Base-by-base conservation (phyloP, 2,113 vertebrate species). In the Motacilla alba region DNA sequence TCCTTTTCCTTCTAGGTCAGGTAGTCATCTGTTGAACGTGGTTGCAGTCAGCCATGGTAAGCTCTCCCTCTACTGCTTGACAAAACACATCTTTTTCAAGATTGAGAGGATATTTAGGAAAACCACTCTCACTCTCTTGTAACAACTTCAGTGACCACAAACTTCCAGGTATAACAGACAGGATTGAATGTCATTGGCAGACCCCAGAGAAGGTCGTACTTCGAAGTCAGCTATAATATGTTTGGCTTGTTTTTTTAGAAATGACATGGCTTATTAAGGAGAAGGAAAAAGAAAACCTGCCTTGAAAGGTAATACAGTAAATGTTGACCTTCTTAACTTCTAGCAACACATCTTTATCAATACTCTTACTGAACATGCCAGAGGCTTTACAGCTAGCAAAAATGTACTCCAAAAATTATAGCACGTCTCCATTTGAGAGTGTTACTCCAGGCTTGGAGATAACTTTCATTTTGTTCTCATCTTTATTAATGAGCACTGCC, bases 391-490 rank as follows among this genome's bases (percentile, higher is more conserved):
- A 94, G 26, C 22, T 68, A 63, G 31, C 43, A 84, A 77, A 73
- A 52, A 55, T 24, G 39, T 19, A 24, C 20, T 41, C 20, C 35
- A 49, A 63, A 91, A 78, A n/a, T 15, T 15, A 66, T 1, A 79
- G 21, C 24, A 33, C 0, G 0, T 55, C 46, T 64, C 37, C 7
- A 2, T 21, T 69, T 56, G 6, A 35, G 19, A 55, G 39, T 60
- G 23, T 37, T 56, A 56, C 56, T 64, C 21, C 28, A 89, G 21
- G 47, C n/a, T 13, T 44, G 52, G 39, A 55, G 11, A 31, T 16
- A 4, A 55, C 75, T 82, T 86, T 83, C 16, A 55, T 74, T 82
- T 89, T 88, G n/a, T 35, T 72, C 58, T 69, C 33, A 59, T 68
- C 35, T 31, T 18, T 72, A 15, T 43, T 49, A 66, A 78, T 11